Conservation (phyloP, 2,113 vertebrate species). For the Paradoxurus hermaphroditus region DNA sequence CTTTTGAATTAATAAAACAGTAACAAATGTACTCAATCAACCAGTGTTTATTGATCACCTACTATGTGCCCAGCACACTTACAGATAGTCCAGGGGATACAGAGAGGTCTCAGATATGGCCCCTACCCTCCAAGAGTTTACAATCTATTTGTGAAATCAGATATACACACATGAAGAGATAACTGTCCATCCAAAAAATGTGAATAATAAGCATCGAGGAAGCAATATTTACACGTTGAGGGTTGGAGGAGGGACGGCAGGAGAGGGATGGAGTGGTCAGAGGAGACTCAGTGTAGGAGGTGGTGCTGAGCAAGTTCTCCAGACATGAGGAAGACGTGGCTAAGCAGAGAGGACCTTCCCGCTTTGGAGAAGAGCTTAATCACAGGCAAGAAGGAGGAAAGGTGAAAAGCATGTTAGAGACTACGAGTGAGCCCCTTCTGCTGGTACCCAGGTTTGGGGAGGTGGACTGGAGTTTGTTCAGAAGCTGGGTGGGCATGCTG, state of each 20-base stretch:
- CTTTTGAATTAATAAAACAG: constrained; percentile 57
- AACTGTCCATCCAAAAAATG: constrained; percentile 56
- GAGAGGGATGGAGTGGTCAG: constrained; percentile 39
- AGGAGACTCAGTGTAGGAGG: not conserved
- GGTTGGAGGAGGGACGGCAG: not conserved
- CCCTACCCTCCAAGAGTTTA: constrained; percentile 8
- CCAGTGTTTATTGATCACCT: constrained; percentile 72
- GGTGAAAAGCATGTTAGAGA: not conserved
- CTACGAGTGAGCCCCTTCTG: not conserved
- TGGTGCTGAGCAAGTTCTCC: constrained; percentile 2
- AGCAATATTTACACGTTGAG: not conserved
- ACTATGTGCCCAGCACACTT: constrained; percentile 33
- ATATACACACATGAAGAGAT: not conserved
- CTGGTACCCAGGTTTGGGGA: not conserved
- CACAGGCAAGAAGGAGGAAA: not conserved
- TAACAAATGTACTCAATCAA: constrained; percentile 53
- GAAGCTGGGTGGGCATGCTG: not conserved
- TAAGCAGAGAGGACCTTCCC: constrained; percentile 12
- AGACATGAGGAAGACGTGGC: not conserved
- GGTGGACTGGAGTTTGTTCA: not conserved
- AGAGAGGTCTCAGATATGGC: not conserved
- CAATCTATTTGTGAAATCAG: constrained; percentile 16
- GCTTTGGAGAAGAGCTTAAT: not conserved
- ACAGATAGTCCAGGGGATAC: constrained; percentile 13
- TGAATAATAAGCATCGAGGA: constrained; percentile 42